Evolutionary conservation across 2,888 invertebrate genomes (phyloP).

Genomic region (Panzeria rudis): DNA sequence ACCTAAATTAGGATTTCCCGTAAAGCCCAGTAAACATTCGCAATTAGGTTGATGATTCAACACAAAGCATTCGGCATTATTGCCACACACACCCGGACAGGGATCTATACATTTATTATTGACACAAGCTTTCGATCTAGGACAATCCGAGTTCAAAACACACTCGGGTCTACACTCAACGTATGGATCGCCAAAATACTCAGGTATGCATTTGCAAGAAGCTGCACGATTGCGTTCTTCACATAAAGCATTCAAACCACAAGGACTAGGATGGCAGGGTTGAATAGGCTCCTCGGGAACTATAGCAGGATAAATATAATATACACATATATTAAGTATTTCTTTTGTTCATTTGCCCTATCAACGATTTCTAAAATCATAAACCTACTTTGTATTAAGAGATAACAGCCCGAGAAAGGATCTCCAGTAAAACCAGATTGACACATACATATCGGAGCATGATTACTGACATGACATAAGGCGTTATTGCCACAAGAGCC

Average conservation of each 20-base stretch:
- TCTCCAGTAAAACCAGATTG: constrained; percentile 86
- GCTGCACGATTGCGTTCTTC: constrained; percentile 87
- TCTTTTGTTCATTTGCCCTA: background rate
- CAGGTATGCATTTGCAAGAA: constrained; percentile 87
- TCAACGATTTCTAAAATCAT: background rate
- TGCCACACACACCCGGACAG: constrained; percentile 92
- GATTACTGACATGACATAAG: constrained; percentile 86
- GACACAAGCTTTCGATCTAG: constrained; percentile 86
- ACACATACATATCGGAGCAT: constrained; percentile 85
- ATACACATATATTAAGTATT: constrained; percentile 39
- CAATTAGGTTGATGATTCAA: constrained; percentile 88
- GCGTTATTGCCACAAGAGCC: constrained; percentile 89
- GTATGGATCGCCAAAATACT: constrained; percentile 87
- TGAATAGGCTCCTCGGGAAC: constrained; percentile 84
- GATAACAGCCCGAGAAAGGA: constrained; percentile 86
- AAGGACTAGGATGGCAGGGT: constrained; percentile 88
- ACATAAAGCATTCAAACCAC: constrained; percentile 88
- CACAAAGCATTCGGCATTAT: constrained; percentile 90
- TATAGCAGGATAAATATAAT: constrained; percentile 74
- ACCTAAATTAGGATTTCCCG: constrained; percentile 86
- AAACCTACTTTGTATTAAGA: constrained; percentile 84
- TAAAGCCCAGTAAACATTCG: constrained; percentile 86
- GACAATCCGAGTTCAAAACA: constrained; percentile 87
- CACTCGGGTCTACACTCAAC: constrained; percentile 89
- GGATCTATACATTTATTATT: constrained; percentile 93